Conservation (phyloP, 2,113 vertebrate species). For the Jaculus jaculus region DNA sequence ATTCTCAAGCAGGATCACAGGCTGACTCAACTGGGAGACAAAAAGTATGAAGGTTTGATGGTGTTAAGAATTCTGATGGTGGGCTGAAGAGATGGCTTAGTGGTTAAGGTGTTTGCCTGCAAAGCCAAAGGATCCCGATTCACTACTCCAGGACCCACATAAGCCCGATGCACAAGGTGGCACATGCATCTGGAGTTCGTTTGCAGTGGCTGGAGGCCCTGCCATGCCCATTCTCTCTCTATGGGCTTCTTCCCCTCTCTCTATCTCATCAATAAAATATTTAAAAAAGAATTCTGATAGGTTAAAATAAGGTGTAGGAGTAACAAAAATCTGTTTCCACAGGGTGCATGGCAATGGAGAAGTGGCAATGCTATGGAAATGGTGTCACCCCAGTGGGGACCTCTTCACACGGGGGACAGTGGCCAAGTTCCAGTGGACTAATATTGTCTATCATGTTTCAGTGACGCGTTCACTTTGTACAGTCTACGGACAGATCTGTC, state of each 20-base stretch:
- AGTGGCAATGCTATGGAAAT: neutral
- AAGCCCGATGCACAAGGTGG: too few relatives aligned
- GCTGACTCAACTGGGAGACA: neutral
- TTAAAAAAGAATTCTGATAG: neutral
- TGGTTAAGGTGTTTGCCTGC: too few relatives aligned
- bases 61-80: neutral
- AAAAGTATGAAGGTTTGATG: neutral
- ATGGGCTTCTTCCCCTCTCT: too few relatives aligned
- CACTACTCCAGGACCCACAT: too few relatives aligned
- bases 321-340: neutral
- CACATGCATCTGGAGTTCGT: too few relatives aligned
- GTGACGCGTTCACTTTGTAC: neutral
- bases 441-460: neutral
- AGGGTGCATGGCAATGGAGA: neutral
- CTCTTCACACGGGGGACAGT: neutral
- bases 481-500: neutral
- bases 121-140: too few relatives aligned
- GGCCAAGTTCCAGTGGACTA: neutral
- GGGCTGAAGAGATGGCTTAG: too few relatives aligned
- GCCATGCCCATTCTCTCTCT: too few relatives aligned
- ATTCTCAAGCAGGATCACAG: constrained; percentile 4
- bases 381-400: neutral
- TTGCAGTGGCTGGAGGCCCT: too few relatives aligned
- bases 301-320: neutral
- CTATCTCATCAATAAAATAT: too few relatives aligned